Percentiles rank a stretch among this genome's conserved stretches.
Evolutionary conservation across 2,113 vertebrate species (phyloP).

Genomic region (Meriones unguiculatus): DNA sequence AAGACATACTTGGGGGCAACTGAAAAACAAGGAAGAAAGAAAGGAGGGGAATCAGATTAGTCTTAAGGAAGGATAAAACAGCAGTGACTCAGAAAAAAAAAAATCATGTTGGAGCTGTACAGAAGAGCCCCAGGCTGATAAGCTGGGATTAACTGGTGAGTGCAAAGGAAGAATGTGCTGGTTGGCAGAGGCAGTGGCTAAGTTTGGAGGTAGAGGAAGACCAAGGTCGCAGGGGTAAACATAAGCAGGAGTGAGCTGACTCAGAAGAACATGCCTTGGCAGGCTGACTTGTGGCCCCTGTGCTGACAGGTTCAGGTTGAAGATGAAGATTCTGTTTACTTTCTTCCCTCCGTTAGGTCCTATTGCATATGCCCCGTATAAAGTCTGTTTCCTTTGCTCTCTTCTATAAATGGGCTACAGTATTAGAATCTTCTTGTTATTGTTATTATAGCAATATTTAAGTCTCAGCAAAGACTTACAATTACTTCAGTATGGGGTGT

Average conservation of each 20-base stretch:
- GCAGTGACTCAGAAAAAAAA: conserved; percentile 47
- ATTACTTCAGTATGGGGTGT: not conserved
- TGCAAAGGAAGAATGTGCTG: conserved; percentile 55
- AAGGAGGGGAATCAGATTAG: not conserved
- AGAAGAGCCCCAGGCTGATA: conserved; percentile 49
- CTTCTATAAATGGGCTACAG: not conserved
- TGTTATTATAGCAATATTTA: not conserved
- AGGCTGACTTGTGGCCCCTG: not conserved
- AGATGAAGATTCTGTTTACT: not conserved
- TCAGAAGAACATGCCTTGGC: conserved; percentile 4
- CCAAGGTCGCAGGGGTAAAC: conserved; percentile 12
- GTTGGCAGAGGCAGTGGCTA: not conserved
- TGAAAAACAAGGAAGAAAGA: not conserved
- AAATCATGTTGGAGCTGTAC: not conserved
- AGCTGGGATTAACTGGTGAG: conserved; percentile 34
- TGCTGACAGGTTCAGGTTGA: not conserved
- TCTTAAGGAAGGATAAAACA: conserved; percentile 27
- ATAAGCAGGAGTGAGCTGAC: not conserved
- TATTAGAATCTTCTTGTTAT: not conserved
- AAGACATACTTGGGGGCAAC: not conserved
- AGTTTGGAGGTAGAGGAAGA: not conserved
- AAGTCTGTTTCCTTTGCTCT: not conserved
- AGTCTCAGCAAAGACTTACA: not conserved
- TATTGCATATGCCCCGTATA: not conserved
- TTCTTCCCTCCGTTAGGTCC: not conserved